Evolutionary conservation across 2,888 invertebrate species (phyloP).

Genomic region (Melinaea menophilus): DNA sequence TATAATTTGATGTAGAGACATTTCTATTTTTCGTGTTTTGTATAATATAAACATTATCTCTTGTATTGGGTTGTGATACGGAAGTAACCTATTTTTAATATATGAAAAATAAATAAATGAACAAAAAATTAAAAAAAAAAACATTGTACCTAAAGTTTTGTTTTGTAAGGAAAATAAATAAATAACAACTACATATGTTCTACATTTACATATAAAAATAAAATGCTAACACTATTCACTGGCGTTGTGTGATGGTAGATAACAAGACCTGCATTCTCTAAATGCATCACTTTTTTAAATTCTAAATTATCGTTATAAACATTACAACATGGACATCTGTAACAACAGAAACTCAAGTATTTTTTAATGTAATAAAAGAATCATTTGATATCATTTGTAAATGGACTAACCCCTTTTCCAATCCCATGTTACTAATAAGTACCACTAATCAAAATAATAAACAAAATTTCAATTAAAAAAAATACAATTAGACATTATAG

Average conservation of each 20-base stretch:
- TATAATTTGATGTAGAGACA: conserved; percentile 36
- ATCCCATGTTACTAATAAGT: conserved; percentile 5
- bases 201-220: conserved; percentile 9
- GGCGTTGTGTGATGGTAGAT: conserved; percentile 40
- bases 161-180: too few relatives aligned
- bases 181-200: neutral
- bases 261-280: conserved; percentile 43
- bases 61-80: conserved; percentile 12
- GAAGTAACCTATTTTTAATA: conserved; percentile 15
- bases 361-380: neutral
- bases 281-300: conserved; percentile 43
- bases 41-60: conserved; percentile 41
- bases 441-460: conserved; percentile 10
- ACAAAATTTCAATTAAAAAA: conserved; percentile 16
- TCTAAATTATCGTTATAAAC: conserved; percentile 32
- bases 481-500: conserved; percentile 6
- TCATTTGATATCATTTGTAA: conserved; percentile 4
- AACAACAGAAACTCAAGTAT: conserved; percentile 17
- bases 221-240: neutral
- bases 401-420: conserved; percentile 16
- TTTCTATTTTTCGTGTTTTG: conserved; percentile 42
- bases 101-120: conserved; percentile 13
- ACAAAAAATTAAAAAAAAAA: conserved; percentile 1
- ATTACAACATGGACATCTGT: conserved; percentile 38
- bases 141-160: neutral